These are phyloP conservation scores for Thalassaphorura encarpata DNA, from an alignment of 1,140 invertebrate species.

Conservation along the genomic window DNA sequence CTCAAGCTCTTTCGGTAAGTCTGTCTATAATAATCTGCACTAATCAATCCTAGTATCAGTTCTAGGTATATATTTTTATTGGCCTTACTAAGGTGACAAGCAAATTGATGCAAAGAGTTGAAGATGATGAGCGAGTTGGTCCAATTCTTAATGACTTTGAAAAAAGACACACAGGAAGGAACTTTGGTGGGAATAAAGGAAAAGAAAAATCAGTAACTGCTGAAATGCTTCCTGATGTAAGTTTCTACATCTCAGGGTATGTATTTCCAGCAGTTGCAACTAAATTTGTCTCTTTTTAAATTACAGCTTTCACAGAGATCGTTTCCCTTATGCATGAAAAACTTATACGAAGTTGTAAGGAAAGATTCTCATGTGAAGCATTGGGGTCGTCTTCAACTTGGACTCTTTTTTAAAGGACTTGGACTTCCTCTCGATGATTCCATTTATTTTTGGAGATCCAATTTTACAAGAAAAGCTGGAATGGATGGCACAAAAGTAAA, in stretches of 20 bases:
- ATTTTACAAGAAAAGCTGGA: conserved; percentile 66
- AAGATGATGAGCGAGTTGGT: conserved; percentile 70
- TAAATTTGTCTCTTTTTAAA: background rate
- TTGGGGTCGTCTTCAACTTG: conserved; percentile 78
- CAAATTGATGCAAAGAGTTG: conserved; percentile 50
- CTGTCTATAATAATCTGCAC: too few relatives aligned
- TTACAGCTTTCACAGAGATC: conserved; percentile 59
- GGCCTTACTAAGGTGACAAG: conserved; percentile 44
- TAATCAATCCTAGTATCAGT: too few relatives aligned
- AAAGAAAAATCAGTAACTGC: conserved; percentile 17
- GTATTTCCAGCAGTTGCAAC: too few relatives aligned
- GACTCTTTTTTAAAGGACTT: conserved; percentile 89
- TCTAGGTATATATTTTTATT: too few relatives aligned
- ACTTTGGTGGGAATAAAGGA: conserved; percentile 45
- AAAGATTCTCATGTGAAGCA: conserved; percentile 80
- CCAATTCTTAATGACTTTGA: conserved; percentile 64
- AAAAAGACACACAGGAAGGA: conserved; percentile 66
- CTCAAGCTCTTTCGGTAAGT: too few relatives aligned
- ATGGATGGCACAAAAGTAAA: conserved; percentile 68
- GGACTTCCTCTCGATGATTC: conserved; percentile 77
- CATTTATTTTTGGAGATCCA: conserved; percentile 75
- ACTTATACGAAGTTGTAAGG: conserved; percentile 67
- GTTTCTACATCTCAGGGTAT: background rate
- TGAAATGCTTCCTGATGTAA: conserved; percentile 24
- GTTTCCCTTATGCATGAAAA: conserved; percentile 92